Evolutionary conservation across 2,797 vertebrate species (phyloP).

Genomic region (Orestias chungarensis): DNA sequence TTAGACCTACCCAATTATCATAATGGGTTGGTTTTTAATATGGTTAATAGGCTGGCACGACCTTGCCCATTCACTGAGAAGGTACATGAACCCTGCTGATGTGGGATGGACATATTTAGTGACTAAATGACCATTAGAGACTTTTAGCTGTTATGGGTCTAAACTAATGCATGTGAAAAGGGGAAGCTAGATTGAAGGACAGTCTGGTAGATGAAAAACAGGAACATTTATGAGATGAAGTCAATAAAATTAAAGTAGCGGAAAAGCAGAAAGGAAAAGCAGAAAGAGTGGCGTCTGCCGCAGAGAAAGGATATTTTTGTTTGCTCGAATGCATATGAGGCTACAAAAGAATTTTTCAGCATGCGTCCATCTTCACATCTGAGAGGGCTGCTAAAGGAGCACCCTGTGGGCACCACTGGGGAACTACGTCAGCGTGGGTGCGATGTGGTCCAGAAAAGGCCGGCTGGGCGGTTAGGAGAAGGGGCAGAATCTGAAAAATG

Average conservation of each 20-base stretch:
- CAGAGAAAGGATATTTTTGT: conserved; percentile 61
- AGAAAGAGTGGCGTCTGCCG: conserved; percentile 52
- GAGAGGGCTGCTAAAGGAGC: conserved; percentile 68
- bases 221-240: conserved; percentile 52
- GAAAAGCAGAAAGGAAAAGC: conserved; percentile 44
- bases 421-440: conserved; percentile 76
- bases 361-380: conserved; percentile 66
- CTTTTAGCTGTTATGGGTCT: conserved; percentile 67
- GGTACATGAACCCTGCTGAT: conserved; percentile 71
- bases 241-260: conserved; percentile 36
- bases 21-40: conserved; percentile 86
- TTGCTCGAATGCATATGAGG: conserved; percentile 54
- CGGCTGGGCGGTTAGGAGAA: conserved; percentile 51
- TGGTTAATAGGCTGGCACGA: conserved; percentile 85
- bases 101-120: conserved; percentile 79
- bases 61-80: conserved; percentile 82
- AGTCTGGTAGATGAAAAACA: conserved; percentile 48
- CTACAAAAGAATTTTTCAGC: conserved; percentile 53
- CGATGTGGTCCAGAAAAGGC: conserved; percentile 59
- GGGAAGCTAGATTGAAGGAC: conserved; percentile 36
- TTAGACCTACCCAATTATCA: conserved; percentile 82
- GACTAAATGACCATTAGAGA: conserved; percentile 76
- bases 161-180: conserved; percentile 57
- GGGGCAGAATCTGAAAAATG: conserved; percentile 85
- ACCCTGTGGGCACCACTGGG: conserved; percentile 56